phyloP scores from a whole-genome alignment of 2,888 invertebrate species.

The Stenchaetothrips biformis region DNA sequence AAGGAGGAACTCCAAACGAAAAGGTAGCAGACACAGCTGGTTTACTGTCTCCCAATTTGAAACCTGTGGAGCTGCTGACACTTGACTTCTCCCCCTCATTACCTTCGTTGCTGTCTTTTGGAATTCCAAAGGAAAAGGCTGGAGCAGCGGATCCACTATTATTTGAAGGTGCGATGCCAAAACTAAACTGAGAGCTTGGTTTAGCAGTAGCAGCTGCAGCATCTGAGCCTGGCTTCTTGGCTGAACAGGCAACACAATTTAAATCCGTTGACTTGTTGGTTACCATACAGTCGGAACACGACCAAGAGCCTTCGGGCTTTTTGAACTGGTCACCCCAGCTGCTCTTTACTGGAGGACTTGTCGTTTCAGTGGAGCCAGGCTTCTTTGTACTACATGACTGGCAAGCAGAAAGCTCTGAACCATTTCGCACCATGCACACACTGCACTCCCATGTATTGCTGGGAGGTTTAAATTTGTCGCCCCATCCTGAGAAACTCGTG shows the following conservation, averaged over 20 bases:
- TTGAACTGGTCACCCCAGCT: slow-evolving; percentile 45
- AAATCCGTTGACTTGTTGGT: slow-evolving; percentile 49
- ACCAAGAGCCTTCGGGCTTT: slow-evolving; percentile 52
- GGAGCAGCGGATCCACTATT: slow-evolving; percentile 32
- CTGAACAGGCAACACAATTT: slow-evolving; percentile 57
- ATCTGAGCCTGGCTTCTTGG: slow-evolving; percentile 49
- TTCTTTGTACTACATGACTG: neutral
- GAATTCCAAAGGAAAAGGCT: slow-evolving; percentile 39
- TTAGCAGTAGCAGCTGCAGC: slow-evolving; percentile 34
- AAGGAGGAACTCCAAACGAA: slow-evolving; percentile 34
- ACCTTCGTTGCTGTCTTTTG: slow-evolving; percentile 35
- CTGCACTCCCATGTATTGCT: slow-evolving; percentile 32
- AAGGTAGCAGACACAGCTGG: slow-evolving; percentile 23
- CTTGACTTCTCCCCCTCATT: slow-evolving; percentile 33
- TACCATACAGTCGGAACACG: slow-evolving; percentile 58
- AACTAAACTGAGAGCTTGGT: slow-evolving; percentile 39
- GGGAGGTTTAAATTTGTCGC: slow-evolving; percentile 31
- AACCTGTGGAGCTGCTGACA: slow-evolving; percentile 25
- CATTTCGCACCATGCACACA: slow-evolving; percentile 1
- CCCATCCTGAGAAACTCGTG: slow-evolving; percentile 31
- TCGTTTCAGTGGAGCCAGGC: slow-evolving; percentile 28
- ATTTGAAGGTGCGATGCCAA: slow-evolving; percentile 40
- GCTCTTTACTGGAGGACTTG: slow-evolving; percentile 30
- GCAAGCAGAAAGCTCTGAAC: neutral
- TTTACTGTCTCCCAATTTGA: slow-evolving; percentile 34